Conservation (phyloP, 2,888 invertebrate genomes). For the Oxyscelio sp. region DNA sequence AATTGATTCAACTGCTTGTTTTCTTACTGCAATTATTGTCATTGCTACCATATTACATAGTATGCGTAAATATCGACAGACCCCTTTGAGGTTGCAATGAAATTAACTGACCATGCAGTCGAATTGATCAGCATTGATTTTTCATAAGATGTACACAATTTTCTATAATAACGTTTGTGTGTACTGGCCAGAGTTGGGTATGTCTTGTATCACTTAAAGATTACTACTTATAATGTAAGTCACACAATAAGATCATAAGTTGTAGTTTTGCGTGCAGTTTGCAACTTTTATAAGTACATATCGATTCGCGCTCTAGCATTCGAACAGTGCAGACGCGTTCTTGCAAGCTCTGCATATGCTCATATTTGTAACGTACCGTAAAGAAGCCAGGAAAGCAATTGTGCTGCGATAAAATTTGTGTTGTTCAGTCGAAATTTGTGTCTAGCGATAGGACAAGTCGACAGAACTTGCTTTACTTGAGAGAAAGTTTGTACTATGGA, state of each 20-base stretch:
- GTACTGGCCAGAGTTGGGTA: conserved; percentile 25
- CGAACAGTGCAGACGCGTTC: conserved; percentile 59
- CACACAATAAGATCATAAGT: conserved; percentile 75
- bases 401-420: conserved; percentile 10
- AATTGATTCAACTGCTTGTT: too few species aligned
- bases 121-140: conserved; percentile 46
- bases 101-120: background rate
- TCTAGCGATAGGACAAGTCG: background rate
- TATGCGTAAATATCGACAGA: background rate
- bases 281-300: conserved; percentile 77
- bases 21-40: too few species aligned
- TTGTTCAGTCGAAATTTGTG: conserved; percentile 9
- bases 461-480: conserved; percentile 17
- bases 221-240: conserved; percentile 68
- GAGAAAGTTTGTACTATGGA: conserved; percentile 48
- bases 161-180: conserved; percentile 16
- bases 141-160: conserved; percentile 41
- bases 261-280: conserved; percentile 74
- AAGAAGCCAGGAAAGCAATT: conserved; percentile 35
- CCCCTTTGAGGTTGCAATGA: background rate
- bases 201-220: conserved; percentile 67
- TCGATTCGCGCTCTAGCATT: conserved; percentile 75
- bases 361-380: conserved; percentile 49
- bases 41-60: too few species aligned
- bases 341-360: conserved; percentile 67